A percentile compares a stretch with the other conserved stretches of the same genome.
These are phyloP conservation scores for Thryonomys swinderianus DNA, from an alignment of 2,113 vertebrate genomes.

Conservation along the genomic window DNA sequence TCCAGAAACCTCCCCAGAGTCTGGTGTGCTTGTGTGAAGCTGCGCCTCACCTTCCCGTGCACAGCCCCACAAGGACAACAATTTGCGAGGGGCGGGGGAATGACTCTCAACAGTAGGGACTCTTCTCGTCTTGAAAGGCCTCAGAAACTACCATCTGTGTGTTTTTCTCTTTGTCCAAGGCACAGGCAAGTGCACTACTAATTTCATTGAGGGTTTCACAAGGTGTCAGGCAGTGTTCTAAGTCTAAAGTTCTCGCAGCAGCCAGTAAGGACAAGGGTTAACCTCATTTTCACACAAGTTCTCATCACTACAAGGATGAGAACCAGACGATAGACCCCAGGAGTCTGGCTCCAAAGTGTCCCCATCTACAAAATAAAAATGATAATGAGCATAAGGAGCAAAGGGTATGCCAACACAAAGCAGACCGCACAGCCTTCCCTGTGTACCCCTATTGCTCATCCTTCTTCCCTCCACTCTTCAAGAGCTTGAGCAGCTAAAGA, in stretches of 20 bases:
- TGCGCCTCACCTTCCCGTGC: too few relatives aligned
- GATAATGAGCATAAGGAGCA: not conserved
- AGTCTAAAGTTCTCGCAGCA: not conserved
- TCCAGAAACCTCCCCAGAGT: too few relatives aligned
- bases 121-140: not conserved
- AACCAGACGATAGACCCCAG: not conserved
- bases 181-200: too few relatives aligned
- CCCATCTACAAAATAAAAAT: not conserved
- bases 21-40: too few relatives aligned
- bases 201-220: not conserved
- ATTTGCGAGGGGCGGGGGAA: accelerated
- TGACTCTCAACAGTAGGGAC: not conserved
- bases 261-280: not conserved
- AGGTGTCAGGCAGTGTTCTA: not conserved
- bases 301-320: not conserved
- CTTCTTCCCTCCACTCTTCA: not conserved
- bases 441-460: not conserved
- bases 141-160: not conserved
- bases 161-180: not conserved
- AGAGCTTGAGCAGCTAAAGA: not conserved
- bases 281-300: not conserved
- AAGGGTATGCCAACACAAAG: not conserved
- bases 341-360: not conserved
- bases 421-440: too few relatives aligned
- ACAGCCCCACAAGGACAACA: too few relatives aligned